phyloP scores from a whole-genome alignment of 2,113 vertebrate genomes.

The Condylura cristata region DNA sequence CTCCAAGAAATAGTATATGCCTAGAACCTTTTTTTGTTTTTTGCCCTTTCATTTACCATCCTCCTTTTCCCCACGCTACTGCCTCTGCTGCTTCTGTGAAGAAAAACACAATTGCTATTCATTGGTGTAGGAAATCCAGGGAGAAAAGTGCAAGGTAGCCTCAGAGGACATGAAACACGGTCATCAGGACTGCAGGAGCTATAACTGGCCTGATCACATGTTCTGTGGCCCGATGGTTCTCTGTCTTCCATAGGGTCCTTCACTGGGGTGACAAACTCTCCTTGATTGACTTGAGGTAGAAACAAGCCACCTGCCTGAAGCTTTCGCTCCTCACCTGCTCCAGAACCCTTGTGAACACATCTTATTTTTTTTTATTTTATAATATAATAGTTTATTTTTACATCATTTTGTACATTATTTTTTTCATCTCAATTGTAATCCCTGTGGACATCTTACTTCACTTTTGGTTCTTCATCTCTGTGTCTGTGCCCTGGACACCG shows the following conservation, averaged over 20 bases:
- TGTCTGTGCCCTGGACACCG: neutral
- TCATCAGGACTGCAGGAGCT: neutral
- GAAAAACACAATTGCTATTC: neutral
- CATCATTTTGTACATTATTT: no score
- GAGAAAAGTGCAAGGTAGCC: neutral
- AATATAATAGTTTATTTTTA: no score
- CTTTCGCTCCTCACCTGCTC: neutral
- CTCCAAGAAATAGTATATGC: neutral
- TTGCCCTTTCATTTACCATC: neutral
- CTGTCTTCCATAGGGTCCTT: neutral
- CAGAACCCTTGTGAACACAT: neutral
- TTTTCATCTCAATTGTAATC: no score
- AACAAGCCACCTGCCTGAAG: neutral
- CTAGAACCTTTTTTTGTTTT: neutral
- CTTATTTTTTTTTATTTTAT: neutral
- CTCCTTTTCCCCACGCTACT: neutral
- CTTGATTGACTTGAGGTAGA: neutral
- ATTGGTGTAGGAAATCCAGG: neutral
- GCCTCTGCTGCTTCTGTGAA: neutral
- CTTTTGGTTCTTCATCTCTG: neutral
- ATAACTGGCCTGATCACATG: accelerated
- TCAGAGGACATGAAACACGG: neutral
- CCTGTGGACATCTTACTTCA: no score
- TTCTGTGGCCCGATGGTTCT: neutral
- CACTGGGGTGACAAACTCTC: neutral